Conservation (phyloP, 2,888 invertebrate species). For the Auanema sp. region DNA sequence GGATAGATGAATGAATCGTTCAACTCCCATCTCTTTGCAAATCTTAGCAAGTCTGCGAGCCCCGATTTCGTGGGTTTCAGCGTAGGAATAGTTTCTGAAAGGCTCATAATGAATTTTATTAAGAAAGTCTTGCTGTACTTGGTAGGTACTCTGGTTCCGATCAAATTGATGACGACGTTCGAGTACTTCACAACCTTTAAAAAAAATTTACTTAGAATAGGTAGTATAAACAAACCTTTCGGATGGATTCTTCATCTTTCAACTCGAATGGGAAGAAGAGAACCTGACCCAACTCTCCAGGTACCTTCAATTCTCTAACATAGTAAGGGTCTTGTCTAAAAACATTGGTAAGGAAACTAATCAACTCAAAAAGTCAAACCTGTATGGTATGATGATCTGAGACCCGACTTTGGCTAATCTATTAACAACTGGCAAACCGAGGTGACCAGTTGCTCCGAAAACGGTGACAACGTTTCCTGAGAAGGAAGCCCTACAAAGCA, state of each 20-base stretch:
- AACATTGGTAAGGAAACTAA: no score
- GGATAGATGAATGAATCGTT: constrained; percentile 88
- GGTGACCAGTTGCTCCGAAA: constrained; percentile 76
- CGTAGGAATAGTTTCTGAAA: constrained; percentile 77
- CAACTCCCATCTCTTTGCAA: constrained; percentile 78
- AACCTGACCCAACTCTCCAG: constrained; percentile 79
- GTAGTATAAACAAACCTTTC: constrained; percentile 45
- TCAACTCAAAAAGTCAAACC: constrained; percentile 68
- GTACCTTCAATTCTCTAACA: constrained; percentile 77
- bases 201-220: no score
- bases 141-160: constrained; percentile 90
- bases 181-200: constrained; percentile 80
- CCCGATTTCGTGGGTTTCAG: constrained; percentile 85
- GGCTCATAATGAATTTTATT: constrained; percentile 6
- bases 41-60: constrained; percentile 80
- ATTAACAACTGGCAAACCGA: constrained; percentile 85
- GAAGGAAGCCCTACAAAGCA: constrained; percentile 82
- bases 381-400: constrained; percentile 87
- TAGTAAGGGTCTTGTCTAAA: constrained; percentile 75
- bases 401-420: constrained; percentile 73
- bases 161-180: constrained; percentile 91
- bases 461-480: constrained; percentile 97
- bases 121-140: constrained; percentile 66
- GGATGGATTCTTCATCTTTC: constrained; percentile 81
- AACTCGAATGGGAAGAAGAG: constrained; percentile 75